Evolutionary conservation across 1,140 invertebrate species (phyloP).

Genomic region (Eulimnadia texana): DNA sequence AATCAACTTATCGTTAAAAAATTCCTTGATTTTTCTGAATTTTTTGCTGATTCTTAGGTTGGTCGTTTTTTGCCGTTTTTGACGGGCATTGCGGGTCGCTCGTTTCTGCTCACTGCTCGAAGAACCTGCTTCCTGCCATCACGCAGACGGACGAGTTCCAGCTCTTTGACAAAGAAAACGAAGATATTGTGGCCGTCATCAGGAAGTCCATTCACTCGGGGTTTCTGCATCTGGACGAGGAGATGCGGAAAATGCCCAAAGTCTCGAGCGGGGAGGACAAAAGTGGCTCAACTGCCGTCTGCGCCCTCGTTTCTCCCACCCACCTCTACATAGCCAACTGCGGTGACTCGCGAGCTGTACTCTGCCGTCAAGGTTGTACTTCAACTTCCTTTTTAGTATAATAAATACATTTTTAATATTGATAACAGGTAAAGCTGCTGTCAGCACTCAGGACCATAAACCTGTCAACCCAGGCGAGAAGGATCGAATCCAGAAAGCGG

Average conservation of each 20-base stretch:
- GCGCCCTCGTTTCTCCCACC: slow-evolving; percentile 78
- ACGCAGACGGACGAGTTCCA: slow-evolving; percentile 65
- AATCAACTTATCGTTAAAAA: too few relatives aligned
- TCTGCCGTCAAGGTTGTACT: slow-evolving; percentile 49
- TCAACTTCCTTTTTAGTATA: too few relatives aligned
- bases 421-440: slow-evolving; percentile 55
- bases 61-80: slow-evolving; percentile 98
- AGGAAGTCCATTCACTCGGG: slow-evolving; percentile 11
- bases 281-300: slow-evolving; percentile 92
- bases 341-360: slow-evolving; percentile 86
- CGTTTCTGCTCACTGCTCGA: slow-evolving; percentile 85
- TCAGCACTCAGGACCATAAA: slow-evolving; percentile 90
- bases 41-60: slow-evolving; percentile 36
- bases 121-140: slow-evolving; percentile 74
- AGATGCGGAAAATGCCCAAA: slow-evolving; percentile 74
- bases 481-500: slow-evolving; percentile 87
- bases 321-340: slow-evolving; percentile 76
- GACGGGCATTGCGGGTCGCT: slow-evolving; percentile 93
- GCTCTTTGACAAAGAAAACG: not conserved
- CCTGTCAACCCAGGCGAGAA: slow-evolving; percentile 78
- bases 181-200: not conserved
- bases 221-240: slow-evolving; percentile 42
- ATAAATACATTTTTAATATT: too few relatives aligned
- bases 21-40: not conserved
- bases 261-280: slow-evolving; percentile 75